These are phyloP conservation scores for Papilio glaucus DNA, from an alignment of 1,140 invertebrate genomes.

Conservation along the genomic window DNA sequence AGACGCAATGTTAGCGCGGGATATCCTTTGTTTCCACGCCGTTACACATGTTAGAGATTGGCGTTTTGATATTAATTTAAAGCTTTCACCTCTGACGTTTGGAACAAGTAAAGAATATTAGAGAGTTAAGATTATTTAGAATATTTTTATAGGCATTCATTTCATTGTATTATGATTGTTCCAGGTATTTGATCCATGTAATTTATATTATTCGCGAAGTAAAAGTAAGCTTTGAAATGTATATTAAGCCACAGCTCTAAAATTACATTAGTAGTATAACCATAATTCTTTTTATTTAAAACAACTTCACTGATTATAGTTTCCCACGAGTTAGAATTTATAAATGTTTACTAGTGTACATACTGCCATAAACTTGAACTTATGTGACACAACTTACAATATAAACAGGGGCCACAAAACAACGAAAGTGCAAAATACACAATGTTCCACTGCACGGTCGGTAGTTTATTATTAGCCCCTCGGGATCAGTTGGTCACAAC, in stretches of 20 bases:
- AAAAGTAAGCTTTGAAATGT: too few relatives aligned
- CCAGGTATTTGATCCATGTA: too few relatives aligned
- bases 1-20: slow-evolving; percentile 1
- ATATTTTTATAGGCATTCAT: too few relatives aligned
- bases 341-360: neutral
- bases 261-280: too few relatives aligned
- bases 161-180: too few relatives aligned
- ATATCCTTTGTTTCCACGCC: slow-evolving; percentile 12
- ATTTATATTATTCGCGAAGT: too few relatives aligned
- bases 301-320: too few relatives aligned
- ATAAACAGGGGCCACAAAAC: slow-evolving; percentile 33
- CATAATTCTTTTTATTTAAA: too few relatives aligned
- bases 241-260: too few relatives aligned
- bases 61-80: neutral
- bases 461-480: slow-evolving; percentile 30
- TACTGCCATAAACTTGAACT: slow-evolving; percentile 10
- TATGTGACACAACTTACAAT: slow-evolving; percentile 22
- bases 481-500: slow-evolving; percentile 32
- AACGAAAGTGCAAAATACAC: slow-evolving; percentile 34
- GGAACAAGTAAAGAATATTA: too few relatives aligned
- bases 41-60: slow-evolving; percentile 9
- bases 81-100: neutral
- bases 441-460: slow-evolving; percentile 30
- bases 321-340: slow-evolving; percentile 1
- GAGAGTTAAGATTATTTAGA: too few relatives aligned